phyloP scores from a whole-genome alignment of 2,888 invertebrate species.

The Caenorhabditis auriculariae region DNA sequence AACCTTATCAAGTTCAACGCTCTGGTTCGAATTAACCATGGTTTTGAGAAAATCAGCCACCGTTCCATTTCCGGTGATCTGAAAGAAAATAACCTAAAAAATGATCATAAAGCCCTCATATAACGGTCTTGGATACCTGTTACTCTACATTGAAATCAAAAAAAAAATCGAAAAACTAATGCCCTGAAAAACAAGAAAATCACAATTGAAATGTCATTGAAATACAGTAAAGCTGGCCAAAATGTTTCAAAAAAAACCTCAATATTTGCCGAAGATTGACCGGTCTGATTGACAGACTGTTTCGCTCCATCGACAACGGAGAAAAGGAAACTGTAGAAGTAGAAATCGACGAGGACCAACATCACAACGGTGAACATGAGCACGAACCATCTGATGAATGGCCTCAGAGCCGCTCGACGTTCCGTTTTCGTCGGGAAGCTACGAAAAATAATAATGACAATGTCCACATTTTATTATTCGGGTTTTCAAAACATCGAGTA shows the following conservation, averaged over 20 bases:
- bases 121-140: no score
- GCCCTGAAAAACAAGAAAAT: no score
- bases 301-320: no score
- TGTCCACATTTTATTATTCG: no score
- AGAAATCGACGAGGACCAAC: slow-evolving; percentile 43
- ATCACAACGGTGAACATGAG: slow-evolving; percentile 33
- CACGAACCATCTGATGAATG: slow-evolving; percentile 48
- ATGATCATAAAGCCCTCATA: no score
- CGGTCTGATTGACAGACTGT: slow-evolving; percentile 19
- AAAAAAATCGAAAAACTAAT: no score
- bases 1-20: slow-evolving; percentile 34
- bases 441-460: slow-evolving; percentile 1
- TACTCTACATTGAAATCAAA: no score
- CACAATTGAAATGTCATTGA: no score
- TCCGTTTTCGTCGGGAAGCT: slow-evolving; percentile 47
- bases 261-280: slow-evolving; percentile 5
- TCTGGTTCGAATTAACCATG: slow-evolving; percentile 34
- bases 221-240: no score
- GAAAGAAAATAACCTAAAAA: no score
- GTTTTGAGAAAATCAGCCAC: slow-evolving; percentile 40
- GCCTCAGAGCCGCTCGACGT: slow-evolving; percentile 28
- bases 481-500: slow-evolving; percentile 10
- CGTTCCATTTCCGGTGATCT: slow-evolving; percentile 40
- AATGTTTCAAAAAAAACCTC: not conserved
- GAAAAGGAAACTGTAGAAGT: slow-evolving; percentile 38